phyloP scores from a whole-genome alignment of 2,113 vertebrate genomes.

The Xenopus laevis region DNA sequence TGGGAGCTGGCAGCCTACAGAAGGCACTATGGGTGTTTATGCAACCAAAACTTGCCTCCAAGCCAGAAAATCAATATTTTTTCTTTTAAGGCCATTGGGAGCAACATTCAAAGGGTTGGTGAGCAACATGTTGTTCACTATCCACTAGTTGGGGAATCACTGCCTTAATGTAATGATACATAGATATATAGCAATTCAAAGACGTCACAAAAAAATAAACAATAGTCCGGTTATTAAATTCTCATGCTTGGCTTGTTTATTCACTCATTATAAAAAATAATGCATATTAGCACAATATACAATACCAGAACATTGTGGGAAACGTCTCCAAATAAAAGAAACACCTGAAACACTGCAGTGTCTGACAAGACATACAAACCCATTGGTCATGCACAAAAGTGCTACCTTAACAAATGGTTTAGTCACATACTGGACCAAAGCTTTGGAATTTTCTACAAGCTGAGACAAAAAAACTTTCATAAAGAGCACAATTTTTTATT shows the following conservation, averaged over 20 bases:
- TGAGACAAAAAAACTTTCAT: constrained; percentile 81
- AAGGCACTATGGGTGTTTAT: too few relatives aligned
- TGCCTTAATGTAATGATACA: too few relatives aligned
- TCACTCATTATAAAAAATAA: constrained; percentile 98
- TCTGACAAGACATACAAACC: constrained; percentile 76
- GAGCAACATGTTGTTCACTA: too few relatives aligned
- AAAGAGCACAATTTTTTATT: constrained; percentile 10
- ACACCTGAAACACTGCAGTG: constrained; percentile 86
- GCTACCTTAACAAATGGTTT: constrained; percentile 76
- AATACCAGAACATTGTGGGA: constrained; percentile 96
- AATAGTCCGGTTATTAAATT: constrained; percentile 51
- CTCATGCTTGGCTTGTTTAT: constrained; percentile 93
- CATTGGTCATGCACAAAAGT: constrained; percentile 88
- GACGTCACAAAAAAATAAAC: too few relatives aligned
- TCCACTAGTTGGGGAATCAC: too few relatives aligned
- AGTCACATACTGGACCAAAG: constrained; percentile 83
- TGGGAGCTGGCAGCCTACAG: too few relatives aligned
- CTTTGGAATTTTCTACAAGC: constrained; percentile 82
- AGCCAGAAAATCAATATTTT: too few relatives aligned
- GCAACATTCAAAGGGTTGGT: too few relatives aligned
- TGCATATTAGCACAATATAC: constrained; percentile 94
- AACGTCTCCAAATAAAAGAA: constrained; percentile 79
- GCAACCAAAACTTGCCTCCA: too few relatives aligned
- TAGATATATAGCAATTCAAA: too few relatives aligned
- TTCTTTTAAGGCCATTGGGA: too few relatives aligned